A percentile compares a stretch with the other conserved stretches of the same genome.
These are phyloP conservation scores for Psilopsiagon aurifrons DNA, from an alignment of 2,113 vertebrate species.

Conservation along the genomic window DNA sequence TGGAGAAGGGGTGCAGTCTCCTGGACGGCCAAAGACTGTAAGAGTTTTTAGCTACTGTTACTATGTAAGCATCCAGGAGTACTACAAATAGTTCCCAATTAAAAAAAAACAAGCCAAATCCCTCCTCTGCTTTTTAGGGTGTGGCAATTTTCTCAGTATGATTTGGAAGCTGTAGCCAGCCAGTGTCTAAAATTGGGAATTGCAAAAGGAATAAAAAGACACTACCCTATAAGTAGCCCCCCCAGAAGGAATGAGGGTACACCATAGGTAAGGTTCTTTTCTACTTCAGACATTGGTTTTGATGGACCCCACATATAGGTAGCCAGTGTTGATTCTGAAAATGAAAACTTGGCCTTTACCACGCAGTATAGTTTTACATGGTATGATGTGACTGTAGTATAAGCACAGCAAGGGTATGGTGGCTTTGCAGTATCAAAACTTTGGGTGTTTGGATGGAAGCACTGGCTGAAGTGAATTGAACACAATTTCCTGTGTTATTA, in stretches of 20 bases:
- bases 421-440: not conserved
- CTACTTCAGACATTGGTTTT: fast-evolving
- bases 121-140: not conserved
- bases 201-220: not conserved
- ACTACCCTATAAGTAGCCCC: not conserved
- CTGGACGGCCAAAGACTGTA: slow-evolving; percentile 11
- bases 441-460: not conserved
- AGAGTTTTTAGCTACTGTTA: slow-evolving; percentile 53
- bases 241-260: not conserved
- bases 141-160: not conserved
- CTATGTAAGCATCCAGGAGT: slow-evolving; percentile 29
- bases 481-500: not conserved
- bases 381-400: not conserved
- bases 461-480: not conserved
- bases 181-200: not conserved
- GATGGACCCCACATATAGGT: fast-evolving
- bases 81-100: not conserved
- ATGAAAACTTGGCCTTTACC: not conserved
- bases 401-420: not conserved
- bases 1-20: slow-evolving; percentile 34
- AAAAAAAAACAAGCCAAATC: not conserved
- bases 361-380: not conserved
- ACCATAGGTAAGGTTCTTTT: not conserved
- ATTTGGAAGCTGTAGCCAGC: not conserved
- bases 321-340: not conserved